Percentiles rank a stretch among this genome's conserved stretches.
phyloP scores from a whole-genome alignment of 2,888 invertebrate genomes.

The Thymelicus sylvestris region DNA sequence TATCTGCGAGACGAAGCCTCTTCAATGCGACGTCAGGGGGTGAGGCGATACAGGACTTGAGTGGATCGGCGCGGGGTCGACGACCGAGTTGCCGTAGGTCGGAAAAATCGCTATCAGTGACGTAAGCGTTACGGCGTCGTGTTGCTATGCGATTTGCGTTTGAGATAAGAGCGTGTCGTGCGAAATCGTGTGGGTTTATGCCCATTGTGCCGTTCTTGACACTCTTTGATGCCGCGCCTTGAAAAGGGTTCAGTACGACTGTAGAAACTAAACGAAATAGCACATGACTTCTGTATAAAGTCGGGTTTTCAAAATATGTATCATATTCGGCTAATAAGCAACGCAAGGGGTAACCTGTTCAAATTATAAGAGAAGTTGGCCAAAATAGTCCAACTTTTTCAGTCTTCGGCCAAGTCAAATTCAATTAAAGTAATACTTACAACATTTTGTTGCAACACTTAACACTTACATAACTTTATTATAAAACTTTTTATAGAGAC shows the following conservation, averaged over 20 bases:
- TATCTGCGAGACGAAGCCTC: slow-evolving; percentile 58
- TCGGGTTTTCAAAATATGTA: too few relatives aligned
- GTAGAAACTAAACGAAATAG: too few relatives aligned
- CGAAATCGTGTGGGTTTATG: slow-evolving; percentile 11
- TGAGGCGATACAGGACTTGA: slow-evolving; percentile 35
- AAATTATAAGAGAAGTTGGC: too few relatives aligned
- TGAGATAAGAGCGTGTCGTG: slow-evolving; percentile 27
- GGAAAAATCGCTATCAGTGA: slow-evolving; percentile 43
- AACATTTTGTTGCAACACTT: too few relatives aligned
- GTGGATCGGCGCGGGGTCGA: slow-evolving; percentile 51
- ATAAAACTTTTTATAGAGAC: not conserved
- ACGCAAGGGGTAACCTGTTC: too few relatives aligned
- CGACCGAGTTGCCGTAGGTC: slow-evolving; percentile 56
- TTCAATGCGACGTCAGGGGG: slow-evolving; percentile 52
- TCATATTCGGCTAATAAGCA: too few relatives aligned
- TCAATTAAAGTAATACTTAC: too few relatives aligned
- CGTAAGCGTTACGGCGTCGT: slow-evolving; percentile 36
- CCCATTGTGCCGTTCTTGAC: not conserved
- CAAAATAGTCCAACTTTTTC: too few relatives aligned
- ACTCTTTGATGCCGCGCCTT: not conserved
- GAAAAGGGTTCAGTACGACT: too few relatives aligned
- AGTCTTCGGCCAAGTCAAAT: too few relatives aligned
- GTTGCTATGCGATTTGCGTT: slow-evolving; percentile 17
- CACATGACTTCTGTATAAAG: too few relatives aligned
- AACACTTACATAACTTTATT: not conserved